Conservation (phyloP, 2,113 vertebrate genomes). For the Chiloscyllium plagiosum region DNA sequence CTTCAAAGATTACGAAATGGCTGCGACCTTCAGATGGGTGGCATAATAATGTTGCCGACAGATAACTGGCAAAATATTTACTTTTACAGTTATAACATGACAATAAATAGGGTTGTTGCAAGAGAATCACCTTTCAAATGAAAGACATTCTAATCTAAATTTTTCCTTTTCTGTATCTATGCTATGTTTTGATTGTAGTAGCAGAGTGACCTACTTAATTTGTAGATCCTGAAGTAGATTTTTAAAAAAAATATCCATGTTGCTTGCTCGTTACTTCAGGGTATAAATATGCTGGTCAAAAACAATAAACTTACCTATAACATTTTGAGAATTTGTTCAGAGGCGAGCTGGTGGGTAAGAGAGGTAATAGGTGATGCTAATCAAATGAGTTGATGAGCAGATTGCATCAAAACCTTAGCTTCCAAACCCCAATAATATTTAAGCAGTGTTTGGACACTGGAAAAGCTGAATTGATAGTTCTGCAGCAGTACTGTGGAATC, state of each 20-base stretch:
- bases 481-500: constrained; percentile 39
- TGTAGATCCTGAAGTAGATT: background rate
- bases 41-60: background rate
- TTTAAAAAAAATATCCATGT: background rate
- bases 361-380: background rate
- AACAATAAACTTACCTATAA: background rate
- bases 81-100: background rate
- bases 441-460: background rate
- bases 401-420: background rate
- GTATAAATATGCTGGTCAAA: background rate
- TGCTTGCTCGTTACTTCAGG: background rate
- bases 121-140: background rate
- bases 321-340: background rate
- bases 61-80: background rate
- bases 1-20: background rate
- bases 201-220: background rate
- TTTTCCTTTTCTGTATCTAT: no score
- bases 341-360: background rate
- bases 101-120: no score
- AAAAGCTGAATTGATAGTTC: constrained; percentile 35
- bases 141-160: background rate
- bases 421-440: background rate
- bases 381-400: background rate
- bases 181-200: background rate
- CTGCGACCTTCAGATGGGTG: background rate